Evolutionary conservation across 1,140 invertebrate species (phyloP), one percentile per base, ranked within the genome.

Genomic region (Zaprionus davidi): DNA sequence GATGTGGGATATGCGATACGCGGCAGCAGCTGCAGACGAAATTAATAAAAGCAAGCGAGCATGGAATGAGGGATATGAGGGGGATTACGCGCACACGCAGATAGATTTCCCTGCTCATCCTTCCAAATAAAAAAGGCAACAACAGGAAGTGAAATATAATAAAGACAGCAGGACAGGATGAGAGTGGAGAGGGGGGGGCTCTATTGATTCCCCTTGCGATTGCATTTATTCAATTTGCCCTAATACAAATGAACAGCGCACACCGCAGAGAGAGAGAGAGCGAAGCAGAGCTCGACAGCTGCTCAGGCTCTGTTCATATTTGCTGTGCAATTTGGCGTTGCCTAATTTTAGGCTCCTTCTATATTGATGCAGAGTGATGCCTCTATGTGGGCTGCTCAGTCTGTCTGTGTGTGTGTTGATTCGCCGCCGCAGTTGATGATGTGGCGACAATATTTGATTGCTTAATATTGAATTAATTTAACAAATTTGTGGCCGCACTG

Each of bases 391-490:
- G 31, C 31, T 34, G 31, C 31, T 11, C 3, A 15, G 22, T 34
- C 7, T 24, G 28, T 44, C 36, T 28, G 22, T 44, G 17, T 56
- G 51, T 51, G 41, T 77, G 56, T 80, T 73, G 62, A 59, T 60
- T 44, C 56, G 51, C 70, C 46, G 81, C 77, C 84, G 62, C 84
- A 79, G 77, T 88, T 84, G 84, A 84, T 88, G 78, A 84, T 88
- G 84, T 90, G 81, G 84, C 65, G 78, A 87, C 84, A 87, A 84
- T 88, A 88, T 90, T 88, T 88, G 84, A 88, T 81, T 88, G 85
- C 84, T 76, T 81, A 88, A 88, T 88, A 88, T 84, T 84, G 81
- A 88, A 88, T 88, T 88, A 88, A 90, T 88, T 88, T 84, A 88
- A 73, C 83, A 88, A 79, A 87, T 76, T 84, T 87, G 84, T 57